Evolutionary conservation across 2,888 invertebrate genomes (phyloP).

Genomic region (Lapara coniferarum): DNA sequence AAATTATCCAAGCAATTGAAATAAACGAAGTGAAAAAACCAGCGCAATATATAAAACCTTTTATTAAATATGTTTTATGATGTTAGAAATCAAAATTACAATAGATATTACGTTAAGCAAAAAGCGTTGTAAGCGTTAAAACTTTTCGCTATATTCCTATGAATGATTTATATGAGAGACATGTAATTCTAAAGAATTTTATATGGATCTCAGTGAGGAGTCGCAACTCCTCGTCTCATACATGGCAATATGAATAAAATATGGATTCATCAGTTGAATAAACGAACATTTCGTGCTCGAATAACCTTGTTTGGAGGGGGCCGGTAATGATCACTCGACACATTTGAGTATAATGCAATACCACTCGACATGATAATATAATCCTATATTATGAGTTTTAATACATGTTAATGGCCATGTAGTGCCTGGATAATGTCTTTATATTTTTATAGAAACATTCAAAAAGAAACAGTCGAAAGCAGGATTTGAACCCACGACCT

Average conservation of each 20-base stretch:
- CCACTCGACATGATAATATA: conserved; percentile 19
- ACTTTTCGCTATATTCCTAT: conserved; percentile 2
- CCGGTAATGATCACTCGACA: conserved; percentile 57
- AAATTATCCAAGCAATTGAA: neutral
- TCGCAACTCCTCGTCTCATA: conserved; percentile 55
- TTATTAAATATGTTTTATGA: no score
- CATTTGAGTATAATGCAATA: conserved; percentile 41
- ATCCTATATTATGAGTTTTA: no score
- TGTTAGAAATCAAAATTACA: neutral
- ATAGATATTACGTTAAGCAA: neutral
- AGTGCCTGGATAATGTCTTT: no score
- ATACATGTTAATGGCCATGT: no score
- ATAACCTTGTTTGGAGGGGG: conserved; percentile 55
- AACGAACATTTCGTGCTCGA: conserved; percentile 64
- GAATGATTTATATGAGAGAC: conserved; percentile 16
- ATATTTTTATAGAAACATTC: no score
- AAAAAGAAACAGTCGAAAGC: no score
- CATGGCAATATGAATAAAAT: conserved; percentile 74
- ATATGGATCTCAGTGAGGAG: conserved; percentile 48
- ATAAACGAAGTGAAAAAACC: no score
- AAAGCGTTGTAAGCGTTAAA: neutral
- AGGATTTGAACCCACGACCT: no score
- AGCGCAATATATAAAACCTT: no score
- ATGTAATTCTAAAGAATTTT: conserved; percentile 46
- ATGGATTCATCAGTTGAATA: conserved; percentile 76